Base-by-base conservation (phyloP, 2,113 vertebrate species). In the Sakesphorus luctuosus region DNA sequence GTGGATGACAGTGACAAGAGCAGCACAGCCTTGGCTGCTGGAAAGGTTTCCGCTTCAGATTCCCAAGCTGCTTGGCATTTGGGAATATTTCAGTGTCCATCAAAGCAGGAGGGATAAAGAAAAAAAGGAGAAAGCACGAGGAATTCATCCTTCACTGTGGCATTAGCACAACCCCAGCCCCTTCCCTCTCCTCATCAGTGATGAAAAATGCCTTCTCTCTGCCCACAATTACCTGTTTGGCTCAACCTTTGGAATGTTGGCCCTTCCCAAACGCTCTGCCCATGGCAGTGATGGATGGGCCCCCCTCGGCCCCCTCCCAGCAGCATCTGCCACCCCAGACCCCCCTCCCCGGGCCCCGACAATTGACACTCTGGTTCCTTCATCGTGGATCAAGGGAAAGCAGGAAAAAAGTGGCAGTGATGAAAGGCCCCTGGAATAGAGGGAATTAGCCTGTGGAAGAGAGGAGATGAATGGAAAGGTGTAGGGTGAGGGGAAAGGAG, bases 111-210 rank as follows among this genome's bases (percentile, higher is more conserved):
- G 28, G 72, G n/a, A 18, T 40, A 31, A 74, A 43, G 40, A 38
- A 35, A 24, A 25, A 52, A 71, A 35, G 23, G 7, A 81, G 69
- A 89, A 53, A 40, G 13, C 18, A 3, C 40, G 87, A 91, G 95
- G 84, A 76, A 96, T 95, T 93, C 59, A 89, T 96, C 95, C 46
- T 93, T 96, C 95, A 82, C 44, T 5, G 25, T 69, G 94, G 74
- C 78, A 73, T 89, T 66, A 92, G 85, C 83, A 52, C 89, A 77
- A 65, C 66, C 80, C 36, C 26, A 49, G 36, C 56, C 73, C 46
- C 7, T 2, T 24, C 43, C 83, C 67, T 63, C 68, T 87, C 52
- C 86, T 93, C 87, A 4, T 86, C 87, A 68, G 80, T 8, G 2
- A 62, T 96, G 93, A 96, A 72, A 96, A 96, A 97, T 82, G 87